Evolutionary conservation across 2,797 vertebrate genomes (phyloP).

Genomic region (Chaunax sp.): DNA sequence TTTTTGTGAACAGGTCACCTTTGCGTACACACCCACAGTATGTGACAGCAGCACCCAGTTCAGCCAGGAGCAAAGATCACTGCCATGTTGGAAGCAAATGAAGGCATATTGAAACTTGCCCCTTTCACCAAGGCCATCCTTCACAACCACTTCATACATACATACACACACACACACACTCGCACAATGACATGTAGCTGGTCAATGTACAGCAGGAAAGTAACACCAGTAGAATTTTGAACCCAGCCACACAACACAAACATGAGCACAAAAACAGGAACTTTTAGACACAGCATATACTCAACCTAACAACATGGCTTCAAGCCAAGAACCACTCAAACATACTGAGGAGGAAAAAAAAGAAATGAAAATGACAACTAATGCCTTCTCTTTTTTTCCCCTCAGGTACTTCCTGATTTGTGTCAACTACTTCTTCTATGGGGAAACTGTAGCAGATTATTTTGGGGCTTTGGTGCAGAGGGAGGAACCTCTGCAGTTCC

Average conservation of each 20-base stretch:
- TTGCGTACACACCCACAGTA: slow-evolving; percentile 24
- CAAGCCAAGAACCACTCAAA: not conserved
- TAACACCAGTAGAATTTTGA: not conserved
- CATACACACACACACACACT: not conserved
- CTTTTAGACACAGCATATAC: not conserved
- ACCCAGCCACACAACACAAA: not conserved
- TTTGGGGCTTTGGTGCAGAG: slow-evolving; percentile 94
- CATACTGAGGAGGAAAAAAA: not conserved
- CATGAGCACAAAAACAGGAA: not conserved
- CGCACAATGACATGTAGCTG: slow-evolving; percentile 15
- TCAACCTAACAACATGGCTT: not conserved
- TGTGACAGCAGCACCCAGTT: slow-evolving; percentile 22
- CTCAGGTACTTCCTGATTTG: slow-evolving; percentile 96
- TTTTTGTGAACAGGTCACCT: slow-evolving; percentile 25
- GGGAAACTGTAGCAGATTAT: slow-evolving; percentile 96
- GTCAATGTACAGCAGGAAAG: not conserved
- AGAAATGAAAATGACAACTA: not conserved
- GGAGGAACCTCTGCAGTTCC: slow-evolving; percentile 95
- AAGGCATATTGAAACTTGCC: slow-evolving; percentile 47
- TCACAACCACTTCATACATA: slow-evolving; percentile 8
- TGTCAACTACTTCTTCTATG: slow-evolving; percentile 99
- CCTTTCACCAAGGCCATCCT: slow-evolving; percentile 36
- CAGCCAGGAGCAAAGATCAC: slow-evolving; percentile 76
- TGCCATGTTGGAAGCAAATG: slow-evolving; percentile 75
- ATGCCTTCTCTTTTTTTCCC: not conserved